phyloP scores from a whole-genome alignment of 2,797 vertebrate species.

The Cuniculus paca region DNA sequence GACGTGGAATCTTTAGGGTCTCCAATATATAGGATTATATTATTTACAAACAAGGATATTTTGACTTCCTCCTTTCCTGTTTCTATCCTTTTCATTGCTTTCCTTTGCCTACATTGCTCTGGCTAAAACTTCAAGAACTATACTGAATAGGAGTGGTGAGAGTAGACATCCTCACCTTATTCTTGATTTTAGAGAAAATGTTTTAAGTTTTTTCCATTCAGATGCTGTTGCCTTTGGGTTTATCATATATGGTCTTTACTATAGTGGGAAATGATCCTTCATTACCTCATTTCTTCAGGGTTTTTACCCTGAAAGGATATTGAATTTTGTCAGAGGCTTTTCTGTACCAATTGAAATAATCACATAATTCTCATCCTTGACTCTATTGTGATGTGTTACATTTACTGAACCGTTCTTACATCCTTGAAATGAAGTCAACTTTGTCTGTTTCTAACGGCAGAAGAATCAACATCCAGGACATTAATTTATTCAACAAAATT shows the following conservation, averaged over 20 bases:
- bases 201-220: background rate
- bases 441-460: background rate
- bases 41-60: background rate
- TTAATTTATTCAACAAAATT: conserved; percentile 15
- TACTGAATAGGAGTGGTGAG: background rate
- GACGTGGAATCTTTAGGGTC: background rate
- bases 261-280: background rate
- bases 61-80: background rate
- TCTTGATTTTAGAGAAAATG: background rate
- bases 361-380: background rate
- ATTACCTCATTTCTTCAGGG: background rate
- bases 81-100: background rate
- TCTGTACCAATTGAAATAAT: background rate
- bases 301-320: background rate
- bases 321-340: background rate
- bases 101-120: background rate
- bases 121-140: background rate
- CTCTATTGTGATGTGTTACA: background rate
- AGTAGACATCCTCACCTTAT: background rate
- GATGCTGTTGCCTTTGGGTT: background rate
- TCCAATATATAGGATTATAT: background rate
- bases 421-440: background rate
- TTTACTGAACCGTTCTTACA: background rate
- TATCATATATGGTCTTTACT: background rate
- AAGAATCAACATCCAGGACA: background rate